Conservation (phyloP, 2,888 invertebrate genomes). For the Andrena flavipes region DNA sequence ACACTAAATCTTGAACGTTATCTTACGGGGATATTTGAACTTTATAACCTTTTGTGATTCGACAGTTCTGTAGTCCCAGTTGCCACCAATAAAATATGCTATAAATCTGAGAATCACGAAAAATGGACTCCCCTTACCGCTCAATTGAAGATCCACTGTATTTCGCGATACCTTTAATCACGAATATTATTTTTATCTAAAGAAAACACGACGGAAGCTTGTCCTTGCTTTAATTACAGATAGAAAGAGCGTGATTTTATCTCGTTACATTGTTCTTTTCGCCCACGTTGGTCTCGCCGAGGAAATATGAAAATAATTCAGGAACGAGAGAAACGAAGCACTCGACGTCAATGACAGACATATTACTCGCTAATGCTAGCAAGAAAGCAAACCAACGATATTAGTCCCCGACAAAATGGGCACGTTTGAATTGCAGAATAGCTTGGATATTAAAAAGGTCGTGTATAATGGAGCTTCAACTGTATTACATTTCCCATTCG, state of each 20-base stretch:
- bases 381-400: background rate
- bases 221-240: background rate
- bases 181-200: background rate
- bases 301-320: background rate
- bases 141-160: too few relatives aligned
- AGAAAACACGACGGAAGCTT: background rate
- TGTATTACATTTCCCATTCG: background rate
- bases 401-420: background rate
- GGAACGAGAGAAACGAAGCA: background rate
- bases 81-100: too few relatives aligned
- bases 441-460: background rate
- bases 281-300: background rate
- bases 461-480: background rate
- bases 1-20: too few relatives aligned
- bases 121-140: too few relatives aligned
- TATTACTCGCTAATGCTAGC: background rate
- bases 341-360: background rate
- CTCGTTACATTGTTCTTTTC: background rate
- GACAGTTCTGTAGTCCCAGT: too few relatives aligned
- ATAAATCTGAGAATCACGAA: too few relatives aligned
- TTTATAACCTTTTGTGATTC: too few relatives aligned
- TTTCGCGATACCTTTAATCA: background rate
- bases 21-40: too few relatives aligned
- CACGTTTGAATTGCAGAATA: background rate
- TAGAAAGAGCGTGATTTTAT: background rate